These are phyloP conservation scores for Spialia ferax DNA, from an alignment of 2,888 invertebrate species.

Conservation along the genomic window DNA sequence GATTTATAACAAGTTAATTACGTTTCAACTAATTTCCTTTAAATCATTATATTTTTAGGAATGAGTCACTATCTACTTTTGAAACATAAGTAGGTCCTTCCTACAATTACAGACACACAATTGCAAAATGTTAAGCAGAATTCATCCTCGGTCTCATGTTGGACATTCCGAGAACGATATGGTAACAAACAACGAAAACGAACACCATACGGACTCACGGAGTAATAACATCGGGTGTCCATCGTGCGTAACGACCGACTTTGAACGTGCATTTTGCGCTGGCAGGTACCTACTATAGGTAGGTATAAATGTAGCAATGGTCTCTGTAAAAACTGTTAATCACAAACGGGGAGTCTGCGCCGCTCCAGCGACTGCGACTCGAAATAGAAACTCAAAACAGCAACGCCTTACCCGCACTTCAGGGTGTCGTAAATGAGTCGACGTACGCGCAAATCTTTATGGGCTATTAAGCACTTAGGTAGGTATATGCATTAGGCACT, in stretches of 20 bases:
- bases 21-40: too few relatives aligned
- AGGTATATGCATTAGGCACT: slow-evolving; percentile 45
- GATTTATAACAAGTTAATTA: too few relatives aligned
- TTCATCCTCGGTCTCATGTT: slow-evolving; percentile 31
- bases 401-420: slow-evolving; percentile 58
- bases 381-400: slow-evolving; percentile 68
- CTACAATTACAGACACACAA: slow-evolving; percentile 14
- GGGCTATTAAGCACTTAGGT: slow-evolving; percentile 69
- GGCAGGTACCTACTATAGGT: slow-evolving; percentile 55
- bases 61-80: too few relatives aligned
- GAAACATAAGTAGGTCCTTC: neutral
- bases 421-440: slow-evolving; percentile 66
- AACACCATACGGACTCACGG: slow-evolving; percentile 46
- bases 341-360: slow-evolving; percentile 58
- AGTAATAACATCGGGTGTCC: slow-evolving; percentile 52
- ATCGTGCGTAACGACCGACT: slow-evolving; percentile 59
- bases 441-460: slow-evolving; percentile 63
- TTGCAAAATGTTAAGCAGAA: slow-evolving; percentile 8
- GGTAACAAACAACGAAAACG: slow-evolving; percentile 49
- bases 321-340: slow-evolving; percentile 73
- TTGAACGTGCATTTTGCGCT: slow-evolving; percentile 57
- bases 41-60: too few relatives aligned
- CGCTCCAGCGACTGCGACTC: slow-evolving; percentile 61
- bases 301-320: slow-evolving; percentile 56
- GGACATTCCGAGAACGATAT: slow-evolving; percentile 40